Percentiles rank a stretch among this genome's conserved stretches.
These are phyloP conservation scores for Drosophila mercatorum DNA, from an alignment of 2,888 invertebrate genomes.

Conservation along the genomic window DNA sequence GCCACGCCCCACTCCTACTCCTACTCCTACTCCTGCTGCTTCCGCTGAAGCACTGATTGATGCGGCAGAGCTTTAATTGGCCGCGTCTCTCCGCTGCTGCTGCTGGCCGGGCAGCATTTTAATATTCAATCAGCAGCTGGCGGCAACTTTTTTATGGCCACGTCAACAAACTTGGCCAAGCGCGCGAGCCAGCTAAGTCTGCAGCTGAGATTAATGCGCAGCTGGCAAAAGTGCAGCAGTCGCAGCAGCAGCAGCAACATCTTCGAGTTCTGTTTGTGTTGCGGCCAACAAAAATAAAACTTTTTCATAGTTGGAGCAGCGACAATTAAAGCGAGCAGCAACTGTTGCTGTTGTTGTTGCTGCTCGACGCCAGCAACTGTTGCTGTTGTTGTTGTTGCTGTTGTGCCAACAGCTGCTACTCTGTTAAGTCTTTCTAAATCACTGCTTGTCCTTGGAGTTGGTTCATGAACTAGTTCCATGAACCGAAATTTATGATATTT, in stretches of 20 bases:
- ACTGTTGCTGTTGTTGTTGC: slow-evolving; percentile 17
- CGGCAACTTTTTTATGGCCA: slow-evolving; percentile 57
- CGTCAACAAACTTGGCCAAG: slow-evolving; percentile 45
- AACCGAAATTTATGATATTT: neutral
- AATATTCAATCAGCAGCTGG: slow-evolving; percentile 78
- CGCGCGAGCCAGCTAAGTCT: slow-evolving; percentile 34
- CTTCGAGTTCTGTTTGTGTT: slow-evolving; percentile 50
- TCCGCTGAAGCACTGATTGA: slow-evolving; percentile 57
- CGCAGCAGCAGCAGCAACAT: slow-evolving; percentile 10
- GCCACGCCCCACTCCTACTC: neutral
- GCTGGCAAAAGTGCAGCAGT: slow-evolving; percentile 51
- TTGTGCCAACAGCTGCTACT: neutral
- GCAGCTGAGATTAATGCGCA: slow-evolving; percentile 62
- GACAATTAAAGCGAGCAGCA: slow-evolving; percentile 53
- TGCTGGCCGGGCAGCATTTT: slow-evolving; percentile 56
- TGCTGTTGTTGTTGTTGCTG: neutral
- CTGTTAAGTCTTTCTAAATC: neutral
- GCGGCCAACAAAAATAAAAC: slow-evolving; percentile 44
- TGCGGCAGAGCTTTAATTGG: slow-evolving; percentile 69
- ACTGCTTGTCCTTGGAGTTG: neutral
- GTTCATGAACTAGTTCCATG: neutral
- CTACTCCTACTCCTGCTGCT: neutral
- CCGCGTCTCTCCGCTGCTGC: slow-evolving; percentile 18
- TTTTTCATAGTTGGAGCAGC: slow-evolving; percentile 33
- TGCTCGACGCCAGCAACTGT: neutral